Evolutionary conservation across 2,113 vertebrate genomes (phyloP), one percentile per base, ranked within the genome.

Genomic region (Indicator indicator): DNA sequence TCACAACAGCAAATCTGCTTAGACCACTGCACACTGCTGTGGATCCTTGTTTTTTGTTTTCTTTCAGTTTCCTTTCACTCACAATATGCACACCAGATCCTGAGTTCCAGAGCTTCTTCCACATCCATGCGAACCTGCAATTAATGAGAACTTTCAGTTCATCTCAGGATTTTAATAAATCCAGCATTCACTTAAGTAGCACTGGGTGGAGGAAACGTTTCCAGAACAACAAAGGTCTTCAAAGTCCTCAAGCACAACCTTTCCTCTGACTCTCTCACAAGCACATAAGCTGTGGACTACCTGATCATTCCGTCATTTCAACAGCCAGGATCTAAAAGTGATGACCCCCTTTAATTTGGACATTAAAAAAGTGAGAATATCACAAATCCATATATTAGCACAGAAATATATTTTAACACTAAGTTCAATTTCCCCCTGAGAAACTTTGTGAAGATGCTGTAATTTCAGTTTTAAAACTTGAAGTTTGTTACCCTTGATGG

Each of bases 311-410:
- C 26, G 8, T 81, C 48, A 64, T 72, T 94, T 84, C 71, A 85
- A 72, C 30, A 70, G 24, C 56, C 50, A 54, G 23, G 65, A 56
- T 42, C 32, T 26, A 24, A 68, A 84, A 84, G 70, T 9, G 17
- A 40, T 83, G 1, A 1, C n/a, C 33, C 27, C 30, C 52, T 90
- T 85, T 59, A 44, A 81, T 84, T 21, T 74, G 18, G n/a, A 82
- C 38, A 23, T 36, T 23, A 7, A 38, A 60, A 32, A 48, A 58
- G 10, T 24, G 16, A 58, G 24, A 42, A 62, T 56, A 38, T 73
- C 63, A 82, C 36, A 64, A 85, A 90, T 58, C 62, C 58, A 65
- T 74, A 72, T 14, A 78, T 89, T 71, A 56, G 12, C 26, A 92
- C 59, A 74, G 28, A 80, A 90, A 56, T 65, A 21, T 5, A 6